A percentile compares a stretch with the other conserved stretches of the same genome.
Conservation (phyloP, 1,140 invertebrate species). For the Probaryconus sp. region DNA sequence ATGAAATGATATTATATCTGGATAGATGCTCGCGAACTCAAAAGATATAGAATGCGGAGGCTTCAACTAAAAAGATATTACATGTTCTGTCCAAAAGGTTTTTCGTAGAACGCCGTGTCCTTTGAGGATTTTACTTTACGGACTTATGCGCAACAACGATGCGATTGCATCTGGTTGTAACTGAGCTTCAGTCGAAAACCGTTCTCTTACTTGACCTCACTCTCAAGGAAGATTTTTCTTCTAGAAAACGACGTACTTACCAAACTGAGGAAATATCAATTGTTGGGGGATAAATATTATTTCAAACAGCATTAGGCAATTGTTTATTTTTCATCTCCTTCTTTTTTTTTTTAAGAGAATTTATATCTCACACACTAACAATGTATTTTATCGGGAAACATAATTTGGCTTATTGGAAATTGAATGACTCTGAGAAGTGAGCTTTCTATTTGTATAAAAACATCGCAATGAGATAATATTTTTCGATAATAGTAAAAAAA, state of each 20-base stretch:
- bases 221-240: constrained; percentile 2
- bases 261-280: not conserved
- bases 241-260: not conserved
- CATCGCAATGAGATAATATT: no score
- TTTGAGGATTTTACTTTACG: constrained; percentile 53
- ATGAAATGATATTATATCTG: constrained; percentile 13
- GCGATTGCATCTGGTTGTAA: constrained; percentile 37
- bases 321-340: not conserved
- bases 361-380: no score
- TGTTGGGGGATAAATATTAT: not conserved
- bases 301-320: not conserved
- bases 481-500: no score
- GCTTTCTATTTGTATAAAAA: no score
- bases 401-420: no score
- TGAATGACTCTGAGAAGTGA: no score
- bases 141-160: constrained; percentile 40
- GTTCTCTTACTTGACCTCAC: constrained; percentile 12
- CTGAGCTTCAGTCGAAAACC: constrained; percentile 15
- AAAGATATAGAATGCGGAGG: constrained; percentile 20
- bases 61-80: constrained; percentile 43
- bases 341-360: no score
- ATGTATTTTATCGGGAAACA: no score
- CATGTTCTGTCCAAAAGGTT: constrained; percentile 32
- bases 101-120: constrained; percentile 32
- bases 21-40: constrained; percentile 5